Percentiles rank a stretch among this genome's conserved stretches.
These are phyloP conservation scores for Tiaroga cobitis DNA, from an alignment of 2,797 vertebrate genomes.

Conservation along the genomic window DNA sequence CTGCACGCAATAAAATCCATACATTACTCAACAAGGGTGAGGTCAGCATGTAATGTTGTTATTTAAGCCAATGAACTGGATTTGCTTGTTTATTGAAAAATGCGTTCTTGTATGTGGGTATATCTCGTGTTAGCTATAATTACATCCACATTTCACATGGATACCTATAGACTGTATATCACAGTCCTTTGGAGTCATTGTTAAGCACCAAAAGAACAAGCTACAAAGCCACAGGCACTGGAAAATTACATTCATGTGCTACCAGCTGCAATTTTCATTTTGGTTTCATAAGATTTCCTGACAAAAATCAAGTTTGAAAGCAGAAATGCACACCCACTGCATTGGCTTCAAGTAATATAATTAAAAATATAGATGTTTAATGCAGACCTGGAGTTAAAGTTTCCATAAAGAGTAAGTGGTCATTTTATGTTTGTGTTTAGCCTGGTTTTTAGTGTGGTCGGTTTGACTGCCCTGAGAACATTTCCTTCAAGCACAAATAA, in stretches of 20 bases:
- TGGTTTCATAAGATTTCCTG: slow-evolving; percentile 24
- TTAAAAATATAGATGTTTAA: slow-evolving; percentile 30
- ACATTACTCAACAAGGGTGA: slow-evolving; percentile 9
- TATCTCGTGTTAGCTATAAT: neutral
- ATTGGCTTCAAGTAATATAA: slow-evolving; percentile 11
- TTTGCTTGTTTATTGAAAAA: neutral
- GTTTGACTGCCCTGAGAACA: neutral
- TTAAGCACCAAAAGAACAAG: slow-evolving; percentile 24
- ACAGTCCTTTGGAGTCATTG: neutral
- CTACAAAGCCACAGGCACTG: slow-evolving; percentile 34
- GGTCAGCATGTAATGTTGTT: neutral
- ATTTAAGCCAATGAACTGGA: neutral
- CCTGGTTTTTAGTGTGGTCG: slow-evolving; percentile 21
- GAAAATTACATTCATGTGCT: slow-evolving; percentile 28
- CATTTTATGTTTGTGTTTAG: slow-evolving; percentile 3
- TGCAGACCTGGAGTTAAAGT: slow-evolving; percentile 6
- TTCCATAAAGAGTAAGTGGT: slow-evolving; percentile 1
- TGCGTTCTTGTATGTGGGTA: neutral
- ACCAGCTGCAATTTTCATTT: slow-evolving; percentile 50
- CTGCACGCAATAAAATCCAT: neutral
- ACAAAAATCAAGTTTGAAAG: slow-evolving; percentile 29
- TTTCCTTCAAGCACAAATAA: neutral
- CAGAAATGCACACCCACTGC: slow-evolving; percentile 13
- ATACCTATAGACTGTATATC: neutral
- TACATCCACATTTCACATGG: neutral